Evolutionary conservation across 1,140 invertebrate species (phyloP), one percentile per base, ranked within the genome.

Genomic region (Tetragonula clypearis): DNA sequence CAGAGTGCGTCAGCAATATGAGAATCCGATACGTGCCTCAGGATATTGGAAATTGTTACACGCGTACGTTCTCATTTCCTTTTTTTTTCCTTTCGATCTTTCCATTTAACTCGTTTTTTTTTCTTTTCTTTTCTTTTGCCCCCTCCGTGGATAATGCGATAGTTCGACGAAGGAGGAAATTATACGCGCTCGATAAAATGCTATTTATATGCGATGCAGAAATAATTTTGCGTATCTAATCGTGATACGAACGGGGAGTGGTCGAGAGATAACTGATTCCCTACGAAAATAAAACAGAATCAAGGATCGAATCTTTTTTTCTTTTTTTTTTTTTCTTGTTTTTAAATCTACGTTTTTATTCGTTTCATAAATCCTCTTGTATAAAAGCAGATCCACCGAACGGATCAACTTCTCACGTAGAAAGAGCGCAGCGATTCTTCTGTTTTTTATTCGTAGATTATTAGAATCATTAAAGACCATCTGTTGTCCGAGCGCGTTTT

Each of bases 1-100:
- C 56, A 82, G 66, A 76, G 69, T 66, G 78, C 75, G 68, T 73
- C 68, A 56, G 77, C 88, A 85, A 90, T 65, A 94, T 94, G 93
- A 92, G 93, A 88, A 94, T 94, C 73, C 92, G 92, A 90, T 94
- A 94, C 86, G 93, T 94, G 30, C 84, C 90, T 14, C 93, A 92
- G 86, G 93, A 94, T 84, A 92, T 82, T 41, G 88, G 79, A 58
- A 91, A 93, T 87, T 92, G 87, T 85, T 87, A 90, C 68, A 92
- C 88, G 82, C 91, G 93, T 93, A 94, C 72, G 93, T 88, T 56
- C 79, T 62, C 53, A 41, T 55, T 19, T 69, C 55, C 49, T 21
- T 26, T 23, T 41, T 41, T 6, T 41, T 6, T 41, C 6, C 6
- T 41, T 41, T 6, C 41, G 8, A 49, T 49, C 41, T 49, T 49